Conservation (phyloP, 2,888 invertebrate species). For the Spisula solida region DNA sequence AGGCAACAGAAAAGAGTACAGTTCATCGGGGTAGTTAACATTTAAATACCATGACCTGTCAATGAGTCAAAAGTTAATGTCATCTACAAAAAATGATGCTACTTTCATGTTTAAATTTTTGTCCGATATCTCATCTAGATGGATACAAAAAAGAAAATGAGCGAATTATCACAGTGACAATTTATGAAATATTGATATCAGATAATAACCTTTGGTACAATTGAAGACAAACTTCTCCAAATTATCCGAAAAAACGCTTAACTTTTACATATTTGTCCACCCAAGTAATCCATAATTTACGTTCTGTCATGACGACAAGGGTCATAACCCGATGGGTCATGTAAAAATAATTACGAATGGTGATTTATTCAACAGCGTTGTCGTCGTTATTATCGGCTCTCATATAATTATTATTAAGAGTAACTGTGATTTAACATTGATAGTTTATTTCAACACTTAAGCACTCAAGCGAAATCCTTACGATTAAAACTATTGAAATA, state of each 20-base stretch:
- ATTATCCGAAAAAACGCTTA: background rate
- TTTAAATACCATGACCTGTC: too few species aligned
- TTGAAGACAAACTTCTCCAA: slow-evolving; percentile 13
- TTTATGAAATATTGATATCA: background rate
- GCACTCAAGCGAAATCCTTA: too few species aligned
- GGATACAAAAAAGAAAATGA: background rate
- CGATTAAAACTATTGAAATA: too few species aligned
- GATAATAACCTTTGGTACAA: slow-evolving; percentile 7
- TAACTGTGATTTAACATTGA: too few species aligned
- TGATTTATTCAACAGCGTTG: background rate
- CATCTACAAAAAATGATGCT: background rate
- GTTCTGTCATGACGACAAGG: slow-evolving; percentile 57
- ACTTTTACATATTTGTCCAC: slow-evolving; percentile 23
- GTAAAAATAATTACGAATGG: background rate
- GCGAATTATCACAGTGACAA: background rate
- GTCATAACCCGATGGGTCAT: slow-evolving; percentile 43
- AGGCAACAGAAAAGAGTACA: too few species aligned
- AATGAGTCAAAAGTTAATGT: too few species aligned
- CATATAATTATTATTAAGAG: too few species aligned
- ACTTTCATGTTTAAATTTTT: background rate
- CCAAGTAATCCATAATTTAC: slow-evolving; percentile 32
- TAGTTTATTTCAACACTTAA: too few species aligned
- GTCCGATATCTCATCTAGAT: background rate
- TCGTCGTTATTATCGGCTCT: background rate
- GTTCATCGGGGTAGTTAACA: too few species aligned